Conservation (phyloP, 2,888 invertebrate species). For the Platerodrilus igneus region DNA sequence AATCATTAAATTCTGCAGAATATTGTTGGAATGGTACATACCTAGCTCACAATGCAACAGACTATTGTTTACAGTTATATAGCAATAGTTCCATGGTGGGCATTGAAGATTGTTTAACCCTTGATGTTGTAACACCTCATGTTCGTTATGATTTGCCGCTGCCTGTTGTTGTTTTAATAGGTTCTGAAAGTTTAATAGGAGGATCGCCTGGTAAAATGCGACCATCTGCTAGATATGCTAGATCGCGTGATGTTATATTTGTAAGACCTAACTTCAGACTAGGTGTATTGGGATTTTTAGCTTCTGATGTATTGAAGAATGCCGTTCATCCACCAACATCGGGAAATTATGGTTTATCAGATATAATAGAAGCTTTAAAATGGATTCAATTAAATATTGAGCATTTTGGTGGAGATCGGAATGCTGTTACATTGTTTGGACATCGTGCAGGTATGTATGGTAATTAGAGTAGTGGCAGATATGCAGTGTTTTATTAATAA, state of each 20-base stretch:
- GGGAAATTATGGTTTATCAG: constrained; percentile 82
- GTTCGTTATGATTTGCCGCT: constrained; percentile 73
- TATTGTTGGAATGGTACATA: constrained; percentile 75
- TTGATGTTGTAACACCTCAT: constrained; percentile 79
- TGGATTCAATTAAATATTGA: constrained; percentile 81
- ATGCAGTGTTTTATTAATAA: no score
- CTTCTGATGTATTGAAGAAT: constrained; percentile 65
- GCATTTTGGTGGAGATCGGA: constrained; percentile 77
- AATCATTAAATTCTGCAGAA: constrained; percentile 60
- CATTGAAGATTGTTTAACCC: constrained; percentile 74
- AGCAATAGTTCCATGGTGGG: constrained; percentile 64
- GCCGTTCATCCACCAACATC: constrained; percentile 69
- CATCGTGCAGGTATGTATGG: constrained; percentile 65
- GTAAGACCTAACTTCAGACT: constrained; percentile 80
- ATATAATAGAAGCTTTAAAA: constrained; percentile 68
- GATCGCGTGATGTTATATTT: constrained; percentile 75
- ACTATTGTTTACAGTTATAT: constrained; percentile 66
- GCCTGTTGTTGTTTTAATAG: constrained; percentile 78
- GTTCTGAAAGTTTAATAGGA: constrained; percentile 73
- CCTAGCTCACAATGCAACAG: constrained; percentile 61
- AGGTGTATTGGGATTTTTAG: constrained; percentile 65
- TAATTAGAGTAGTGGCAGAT: no score
- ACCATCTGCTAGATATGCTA: constrained; percentile 72
- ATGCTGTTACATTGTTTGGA: constrained; percentile 75
- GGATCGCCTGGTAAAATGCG: constrained; percentile 67